Conservation (phyloP, 1,140 invertebrate species). For the Aphaenogaster rudis region DNA sequence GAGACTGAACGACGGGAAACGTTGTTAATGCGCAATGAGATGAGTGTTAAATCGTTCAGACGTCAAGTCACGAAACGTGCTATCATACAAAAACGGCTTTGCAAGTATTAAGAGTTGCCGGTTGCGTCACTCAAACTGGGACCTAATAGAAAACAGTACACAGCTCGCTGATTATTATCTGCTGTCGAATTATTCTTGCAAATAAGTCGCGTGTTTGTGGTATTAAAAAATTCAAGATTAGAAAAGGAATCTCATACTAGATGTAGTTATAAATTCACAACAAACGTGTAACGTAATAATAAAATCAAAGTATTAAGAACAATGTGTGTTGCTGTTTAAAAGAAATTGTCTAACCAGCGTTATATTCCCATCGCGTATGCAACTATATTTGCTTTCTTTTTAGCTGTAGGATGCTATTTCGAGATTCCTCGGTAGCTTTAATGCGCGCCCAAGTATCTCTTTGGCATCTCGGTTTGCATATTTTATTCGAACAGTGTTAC, state of each 20-base stretch:
- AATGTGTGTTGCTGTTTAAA: background rate
- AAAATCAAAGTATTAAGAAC: background rate
- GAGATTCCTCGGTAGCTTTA: background rate
- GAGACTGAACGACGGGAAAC: conserved; percentile 36
- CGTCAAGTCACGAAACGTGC: conserved; percentile 26
- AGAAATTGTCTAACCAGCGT: background rate
- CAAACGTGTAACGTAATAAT: background rate
- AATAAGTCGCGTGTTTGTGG: background rate
- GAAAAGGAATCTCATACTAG: background rate
- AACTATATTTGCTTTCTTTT: background rate
- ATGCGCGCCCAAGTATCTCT: background rate
- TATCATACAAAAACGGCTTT: conserved; percentile 28
- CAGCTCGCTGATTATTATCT: background rate
- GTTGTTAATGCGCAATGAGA: conserved; percentile 53
- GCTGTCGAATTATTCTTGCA: background rate
- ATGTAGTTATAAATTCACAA: background rate
- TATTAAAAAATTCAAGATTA: background rate
- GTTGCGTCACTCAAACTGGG: background rate
- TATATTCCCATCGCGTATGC: background rate
- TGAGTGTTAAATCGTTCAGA: conserved; percentile 54
- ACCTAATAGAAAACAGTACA: background rate
- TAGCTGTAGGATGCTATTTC: background rate
- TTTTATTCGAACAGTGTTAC: background rate
- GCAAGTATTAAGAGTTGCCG: background rate
- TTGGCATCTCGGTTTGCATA: background rate